Conservation (phyloP, 1,140 invertebrate species). For the Cydia pomonella region DNA sequence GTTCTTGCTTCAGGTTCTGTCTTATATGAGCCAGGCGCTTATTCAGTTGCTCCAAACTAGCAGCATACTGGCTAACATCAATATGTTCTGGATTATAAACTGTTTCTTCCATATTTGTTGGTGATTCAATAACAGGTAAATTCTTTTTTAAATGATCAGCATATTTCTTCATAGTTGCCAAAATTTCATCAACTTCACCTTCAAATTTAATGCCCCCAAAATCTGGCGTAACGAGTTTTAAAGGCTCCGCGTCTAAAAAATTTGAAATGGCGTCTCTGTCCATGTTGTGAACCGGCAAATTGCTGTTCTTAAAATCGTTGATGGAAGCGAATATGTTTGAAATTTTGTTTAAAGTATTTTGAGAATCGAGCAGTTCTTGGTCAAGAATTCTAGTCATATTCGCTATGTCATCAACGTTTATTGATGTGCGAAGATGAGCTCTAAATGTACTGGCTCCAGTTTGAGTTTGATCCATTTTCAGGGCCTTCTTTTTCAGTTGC, state of each 20-base stretch:
- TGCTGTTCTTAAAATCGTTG: conserved; percentile 23
- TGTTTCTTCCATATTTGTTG: neutral
- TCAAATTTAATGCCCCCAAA: conserved; percentile 52
- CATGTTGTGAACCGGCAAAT: neutral
- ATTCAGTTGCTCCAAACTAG: conserved; percentile 59
- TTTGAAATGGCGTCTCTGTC: conserved; percentile 47
- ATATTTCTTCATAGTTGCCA: conserved; percentile 59
- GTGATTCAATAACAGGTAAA: conserved; percentile 37
- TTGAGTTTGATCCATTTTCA: conserved; percentile 11
- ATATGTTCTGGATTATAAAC: conserved; percentile 45
- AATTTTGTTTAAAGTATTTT: conserved; percentile 63
- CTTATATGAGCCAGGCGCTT: conserved; percentile 63
- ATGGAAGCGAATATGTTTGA: conserved; percentile 56
- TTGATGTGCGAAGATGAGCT: conserved; percentile 9
- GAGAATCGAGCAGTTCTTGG: conserved; percentile 64
- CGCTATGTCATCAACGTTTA: conserved; percentile 60
- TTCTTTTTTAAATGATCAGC: conserved; percentile 61
- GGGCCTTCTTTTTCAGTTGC: neutral
- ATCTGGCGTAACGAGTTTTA: conserved; percentile 59
- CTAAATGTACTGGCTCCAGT: conserved; percentile 2
- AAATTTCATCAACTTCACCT: conserved; percentile 59
- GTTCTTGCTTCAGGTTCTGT: conserved; percentile 46
- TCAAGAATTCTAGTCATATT: conserved; percentile 65
- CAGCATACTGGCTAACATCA: conserved; percentile 58
- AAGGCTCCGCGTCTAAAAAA: conserved; percentile 52